Percentiles rank a stretch among this genome's conserved stretches.
Conservation (phyloP, 2,888 invertebrate species). For the Trachelus troglodyta region DNA sequence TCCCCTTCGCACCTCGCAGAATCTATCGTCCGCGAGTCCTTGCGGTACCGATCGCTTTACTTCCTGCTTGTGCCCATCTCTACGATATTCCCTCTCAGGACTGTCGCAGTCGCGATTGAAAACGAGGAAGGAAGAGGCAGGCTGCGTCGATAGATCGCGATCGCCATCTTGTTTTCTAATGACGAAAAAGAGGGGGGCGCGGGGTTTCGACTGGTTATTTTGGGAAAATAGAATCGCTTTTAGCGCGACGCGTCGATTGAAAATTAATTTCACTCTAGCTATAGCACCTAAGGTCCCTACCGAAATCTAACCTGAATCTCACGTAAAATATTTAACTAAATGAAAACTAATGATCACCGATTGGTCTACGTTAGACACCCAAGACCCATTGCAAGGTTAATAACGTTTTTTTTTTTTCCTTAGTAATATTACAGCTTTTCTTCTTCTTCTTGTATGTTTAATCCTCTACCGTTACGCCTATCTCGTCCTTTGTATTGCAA, state of each 20-base stretch:
- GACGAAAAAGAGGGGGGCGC: background rate
- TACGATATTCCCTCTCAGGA: background rate
- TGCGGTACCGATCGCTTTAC: background rate
- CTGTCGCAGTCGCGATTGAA: background rate
- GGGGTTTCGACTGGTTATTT: background rate
- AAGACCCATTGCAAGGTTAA: slow-evolving; percentile 31
- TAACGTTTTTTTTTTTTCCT: slow-evolving; percentile 11
- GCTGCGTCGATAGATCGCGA: background rate
- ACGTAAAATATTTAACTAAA: background rate
- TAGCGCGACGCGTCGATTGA: background rate
- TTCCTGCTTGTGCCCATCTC: background rate
- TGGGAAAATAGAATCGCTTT: background rate
- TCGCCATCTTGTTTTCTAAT: background rate
- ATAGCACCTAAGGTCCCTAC: slow-evolving; percentile 36
- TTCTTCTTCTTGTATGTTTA: slow-evolving; percentile 11
- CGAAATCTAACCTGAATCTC: background rate
- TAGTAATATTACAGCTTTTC: slow-evolving; percentile 21
- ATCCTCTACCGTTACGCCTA: background rate
- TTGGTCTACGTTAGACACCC: slow-evolving; percentile 32
- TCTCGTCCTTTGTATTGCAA: slow-evolving; percentile 31
- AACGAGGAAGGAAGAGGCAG: background rate
- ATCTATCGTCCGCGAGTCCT: background rate
- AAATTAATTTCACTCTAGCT: slow-evolving; percentile 32
- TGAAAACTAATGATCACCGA: slow-evolving; percentile 30
- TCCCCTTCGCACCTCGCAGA: slow-evolving; percentile 3